A percentile compares a stretch with the other conserved stretches of the same genome.
Conservation (phyloP, 2,888 invertebrate genomes). For the Zygaena filipendulae region DNA sequence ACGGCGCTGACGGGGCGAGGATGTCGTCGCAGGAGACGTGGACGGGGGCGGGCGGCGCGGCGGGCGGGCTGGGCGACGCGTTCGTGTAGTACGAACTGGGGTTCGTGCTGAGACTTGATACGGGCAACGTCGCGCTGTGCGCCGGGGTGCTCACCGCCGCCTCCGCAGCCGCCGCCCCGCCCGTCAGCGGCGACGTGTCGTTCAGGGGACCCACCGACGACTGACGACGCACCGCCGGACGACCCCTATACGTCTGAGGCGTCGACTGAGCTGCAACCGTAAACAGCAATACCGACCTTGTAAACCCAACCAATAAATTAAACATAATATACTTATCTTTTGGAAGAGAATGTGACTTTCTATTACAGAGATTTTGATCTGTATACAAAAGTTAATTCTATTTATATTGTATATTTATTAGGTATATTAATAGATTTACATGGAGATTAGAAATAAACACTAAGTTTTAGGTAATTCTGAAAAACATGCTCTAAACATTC, state of each 20-base stretch:
- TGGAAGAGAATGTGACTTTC: no score
- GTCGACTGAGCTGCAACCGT: slow-evolving; percentile 73
- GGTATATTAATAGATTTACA: no score
- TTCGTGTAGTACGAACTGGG: slow-evolving; percentile 71
- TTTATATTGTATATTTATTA: no score
- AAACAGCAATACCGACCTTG: no score
- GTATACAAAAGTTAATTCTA: no score
- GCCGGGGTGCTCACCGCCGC: slow-evolving; percentile 55
- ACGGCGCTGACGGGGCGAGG: slow-evolving; percentile 39
- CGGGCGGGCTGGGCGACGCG: slow-evolving; percentile 70
- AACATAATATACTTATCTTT: no score
- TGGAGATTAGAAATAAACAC: no score
- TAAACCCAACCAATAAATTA: no score
- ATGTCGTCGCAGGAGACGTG: slow-evolving; percentile 61
- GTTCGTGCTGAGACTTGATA: slow-evolving; percentile 63
- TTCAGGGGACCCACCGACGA: slow-evolving; percentile 71
- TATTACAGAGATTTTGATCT: no score
- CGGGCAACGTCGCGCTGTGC: slow-evolving; percentile 61
- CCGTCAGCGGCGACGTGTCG: slow-evolving; percentile 59
- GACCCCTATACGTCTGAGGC: slow-evolving; percentile 69
- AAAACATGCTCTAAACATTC: slow-evolving; percentile 38
- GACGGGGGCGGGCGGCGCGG: slow-evolving; percentile 38
- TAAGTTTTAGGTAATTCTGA: no score
- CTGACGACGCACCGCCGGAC: slow-evolving; percentile 70
- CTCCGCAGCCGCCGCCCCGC: slow-evolving; percentile 35